phyloP scores from a whole-genome alignment of 2,888 invertebrate genomes.

The Tipula helvola region DNA sequence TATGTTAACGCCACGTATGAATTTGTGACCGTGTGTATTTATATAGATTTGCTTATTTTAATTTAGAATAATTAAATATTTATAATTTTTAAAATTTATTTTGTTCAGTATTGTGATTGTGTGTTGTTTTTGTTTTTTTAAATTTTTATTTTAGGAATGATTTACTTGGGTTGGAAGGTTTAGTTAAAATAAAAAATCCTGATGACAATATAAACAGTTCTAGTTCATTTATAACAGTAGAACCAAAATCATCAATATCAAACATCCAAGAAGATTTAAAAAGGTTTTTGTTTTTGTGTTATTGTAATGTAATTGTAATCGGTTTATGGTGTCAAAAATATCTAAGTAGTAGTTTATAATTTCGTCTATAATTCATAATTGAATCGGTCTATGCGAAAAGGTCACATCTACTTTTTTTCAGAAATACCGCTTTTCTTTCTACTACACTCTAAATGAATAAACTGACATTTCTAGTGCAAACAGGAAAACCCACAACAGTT shows the following conservation, averaged over 20 bases:
- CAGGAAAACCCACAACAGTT: too few species aligned
- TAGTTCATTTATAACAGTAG: constrained; percentile 12
- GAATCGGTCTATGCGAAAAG: too few species aligned
- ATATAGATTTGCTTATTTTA: neutral
- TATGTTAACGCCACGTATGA: too few species aligned
- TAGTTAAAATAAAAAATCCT: constrained; percentile 58
- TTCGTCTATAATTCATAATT: neutral
- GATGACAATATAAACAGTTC: constrained; percentile 42
- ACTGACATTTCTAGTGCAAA: too few species aligned
- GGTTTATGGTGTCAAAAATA: constrained; percentile 25
- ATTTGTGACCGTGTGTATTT: too few species aligned
- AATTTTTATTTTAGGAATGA: constrained; percentile 44
- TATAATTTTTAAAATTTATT: neutral
- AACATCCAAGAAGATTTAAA: constrained; percentile 6
- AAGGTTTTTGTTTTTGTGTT: constrained; percentile 15
- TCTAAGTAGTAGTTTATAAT: neutral
- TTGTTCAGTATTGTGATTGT: neutral
- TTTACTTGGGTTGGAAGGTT: constrained; percentile 55
- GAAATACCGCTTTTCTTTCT: too few species aligned
- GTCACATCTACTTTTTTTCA: too few species aligned
- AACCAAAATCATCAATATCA: constrained; percentile 24
- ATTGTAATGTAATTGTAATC: constrained; percentile 14
- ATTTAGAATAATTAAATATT: neutral
- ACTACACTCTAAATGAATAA: too few species aligned
- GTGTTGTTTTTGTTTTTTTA: neutral